Evolutionary conservation across 2,113 vertebrate species (phyloP).

Genomic region (Choloepus hoffmanni): DNA sequence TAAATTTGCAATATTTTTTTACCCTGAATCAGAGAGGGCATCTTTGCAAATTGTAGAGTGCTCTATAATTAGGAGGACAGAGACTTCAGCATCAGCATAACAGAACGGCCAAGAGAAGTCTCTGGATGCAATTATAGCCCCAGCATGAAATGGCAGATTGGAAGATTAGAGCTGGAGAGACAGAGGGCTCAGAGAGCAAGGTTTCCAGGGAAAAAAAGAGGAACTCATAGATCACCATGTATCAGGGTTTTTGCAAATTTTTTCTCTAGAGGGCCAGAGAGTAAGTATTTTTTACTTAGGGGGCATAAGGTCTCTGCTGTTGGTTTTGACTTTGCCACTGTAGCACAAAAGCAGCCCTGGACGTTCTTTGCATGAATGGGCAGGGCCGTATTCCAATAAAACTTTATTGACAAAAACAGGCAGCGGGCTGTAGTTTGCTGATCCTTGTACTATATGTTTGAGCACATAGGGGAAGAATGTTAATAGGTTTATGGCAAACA

Average conservation of each 20-base stretch:
- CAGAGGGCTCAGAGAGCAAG: not conserved
- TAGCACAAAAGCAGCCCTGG: not conserved
- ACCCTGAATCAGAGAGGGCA: not conserved
- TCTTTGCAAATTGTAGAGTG: not conserved
- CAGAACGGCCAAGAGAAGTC: too few species aligned
- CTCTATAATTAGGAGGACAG: not conserved
- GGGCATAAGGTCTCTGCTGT: not conserved
- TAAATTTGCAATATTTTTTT: too few species aligned
- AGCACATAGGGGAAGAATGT: too few species aligned
- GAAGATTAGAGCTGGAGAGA: not conserved
- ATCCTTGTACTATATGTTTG: not conserved
- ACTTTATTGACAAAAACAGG: too few species aligned
- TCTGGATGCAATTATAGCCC: not conserved
- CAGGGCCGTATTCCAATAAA: not conserved
- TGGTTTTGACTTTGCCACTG: fast-evolving
- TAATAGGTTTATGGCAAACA: not conserved
- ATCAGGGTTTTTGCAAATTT: not conserved
- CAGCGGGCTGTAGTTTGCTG: too few species aligned
- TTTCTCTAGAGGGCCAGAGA: not conserved
- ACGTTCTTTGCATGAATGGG: not conserved
- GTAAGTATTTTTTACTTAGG: not conserved
- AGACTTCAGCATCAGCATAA: not conserved
- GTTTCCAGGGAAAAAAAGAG: not conserved
- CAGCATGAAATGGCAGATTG: not conserved
- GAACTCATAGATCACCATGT: not conserved